Evolutionary conservation across 2,888 invertebrate species (phyloP), one percentile per base, ranked within the genome.

Genomic region (Ophion ventricosus): DNA sequence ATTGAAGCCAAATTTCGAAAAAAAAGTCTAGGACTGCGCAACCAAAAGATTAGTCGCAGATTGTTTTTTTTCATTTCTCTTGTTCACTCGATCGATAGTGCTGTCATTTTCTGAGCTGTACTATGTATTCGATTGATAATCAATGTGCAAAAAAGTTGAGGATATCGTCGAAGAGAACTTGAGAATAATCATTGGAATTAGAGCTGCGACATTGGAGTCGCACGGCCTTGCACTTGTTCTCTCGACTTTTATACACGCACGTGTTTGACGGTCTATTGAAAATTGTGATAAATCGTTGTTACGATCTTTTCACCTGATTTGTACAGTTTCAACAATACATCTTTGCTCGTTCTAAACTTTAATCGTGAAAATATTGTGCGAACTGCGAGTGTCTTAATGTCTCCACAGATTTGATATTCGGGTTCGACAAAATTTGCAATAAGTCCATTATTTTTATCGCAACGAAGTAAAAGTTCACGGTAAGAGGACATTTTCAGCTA

Each of bases 221-320:
- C 25, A n/a, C 56, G 63, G 35, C 80, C 80, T 80, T 81, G 73
- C 26, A 29, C 59, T 57, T 61, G 54, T 57, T 26, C 26, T 17
- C 54, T 25, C 20, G 63, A 23, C n/a, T 40, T 35, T 63, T 25
- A 35, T 35, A 26, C n/a, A 35, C 29, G 5, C 25, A 40, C 25
- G 29, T 54, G n/a, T 1, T 25, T 7, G 67, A 80, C 61, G 66
- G 67, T n/a, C 59, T 56, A 56, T 35, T n/a, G 40, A 70, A 40
- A 73, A 67, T 40, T 11, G 3, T 20, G 61, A 29, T 61, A 72
- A 26, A 66, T 8, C 57, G 2, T 11, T 29, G 40, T 59, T 23
- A 3, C 63, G 59, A n/a, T 76, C 29, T 63, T 54, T 23, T 35
- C 23, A 10, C 14, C 11, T 0, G 23, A 29, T 59, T n/a, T 17